Evolutionary conservation across 2,113 vertebrate genomes (phyloP).

Genomic region (Nannospalax galili): DNA sequence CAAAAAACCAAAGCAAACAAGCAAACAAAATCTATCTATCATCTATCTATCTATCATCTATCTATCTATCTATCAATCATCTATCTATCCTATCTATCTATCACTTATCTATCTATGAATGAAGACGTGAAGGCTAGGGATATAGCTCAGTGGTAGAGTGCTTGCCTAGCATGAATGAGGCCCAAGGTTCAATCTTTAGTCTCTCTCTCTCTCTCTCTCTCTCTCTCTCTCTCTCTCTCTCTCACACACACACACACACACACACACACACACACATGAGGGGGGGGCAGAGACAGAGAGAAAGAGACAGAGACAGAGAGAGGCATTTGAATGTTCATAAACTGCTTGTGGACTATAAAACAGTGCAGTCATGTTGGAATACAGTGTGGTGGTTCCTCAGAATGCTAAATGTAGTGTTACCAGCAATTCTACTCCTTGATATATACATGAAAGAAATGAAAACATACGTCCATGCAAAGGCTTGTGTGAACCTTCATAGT

Average conservation of each 20-base stretch:
- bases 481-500: neutral
- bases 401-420: neutral
- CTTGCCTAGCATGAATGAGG: neutral
- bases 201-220: too few species aligned
- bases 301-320: neutral
- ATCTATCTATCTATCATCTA: too few species aligned
- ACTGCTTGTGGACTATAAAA: constrained; percentile 7
- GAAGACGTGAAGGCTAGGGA: too few species aligned
- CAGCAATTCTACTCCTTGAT: neutral
- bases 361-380: neutral
- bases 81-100: too few species aligned
- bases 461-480: neutral
- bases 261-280: neutral
- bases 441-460: neutral
- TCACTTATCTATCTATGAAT: too few species aligned
- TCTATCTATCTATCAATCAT: too few species aligned
- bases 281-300: too few species aligned
- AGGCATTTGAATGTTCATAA: neutral
- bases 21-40: too few species aligned
- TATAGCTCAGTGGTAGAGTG: neutral
- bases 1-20: too few species aligned
- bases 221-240: too few species aligned
- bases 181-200: neutral
- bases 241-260: neutral
- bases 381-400: neutral